These are phyloP conservation scores for Danaus melanippus DNA, from an alignment of 1,140 invertebrate species.

Conservation along the genomic window DNA sequence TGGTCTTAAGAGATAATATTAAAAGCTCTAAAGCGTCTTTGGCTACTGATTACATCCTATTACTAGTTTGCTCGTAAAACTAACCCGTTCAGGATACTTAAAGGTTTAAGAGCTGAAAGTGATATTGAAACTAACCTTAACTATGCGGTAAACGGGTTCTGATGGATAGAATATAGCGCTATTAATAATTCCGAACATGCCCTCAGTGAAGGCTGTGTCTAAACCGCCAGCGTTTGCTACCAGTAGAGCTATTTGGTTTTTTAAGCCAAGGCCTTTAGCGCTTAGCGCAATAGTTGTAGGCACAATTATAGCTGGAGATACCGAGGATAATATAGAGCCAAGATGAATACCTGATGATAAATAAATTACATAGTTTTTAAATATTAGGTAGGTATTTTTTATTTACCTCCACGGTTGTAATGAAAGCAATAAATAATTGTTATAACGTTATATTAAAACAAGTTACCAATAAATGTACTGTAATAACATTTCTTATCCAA, in stretches of 20 bases:
- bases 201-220: constrained; percentile 91
- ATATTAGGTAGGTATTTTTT: too few species aligned
- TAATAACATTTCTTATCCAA: too few species aligned
- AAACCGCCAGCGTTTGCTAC: constrained; percentile 90
- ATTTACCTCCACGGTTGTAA: too few species aligned
- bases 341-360: constrained; percentile 76
- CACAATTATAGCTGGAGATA: constrained; percentile 95
- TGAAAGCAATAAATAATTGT: too few species aligned
- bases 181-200: constrained; percentile 88
- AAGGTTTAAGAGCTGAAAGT: constrained; percentile 12
- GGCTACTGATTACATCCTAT: constrained; percentile 16
- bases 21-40: constrained; percentile 9
- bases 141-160: constrained; percentile 71
- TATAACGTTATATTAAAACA: too few species aligned
- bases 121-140: constrained; percentile 42
- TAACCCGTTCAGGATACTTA: constrained; percentile 11
- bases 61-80: constrained; percentile 13
- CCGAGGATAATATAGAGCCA: constrained; percentile 89
- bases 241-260: constrained; percentile 93
- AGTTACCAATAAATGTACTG: too few species aligned
- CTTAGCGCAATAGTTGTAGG: constrained; percentile 87
- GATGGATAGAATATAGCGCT: constrained; percentile 87
- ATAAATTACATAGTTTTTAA: not conserved
- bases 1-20: constrained; percentile 10
- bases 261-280: constrained; percentile 87